A percentile compares a stretch with the other conserved stretches of the same genome.
Conservation (phyloP, 2,888 invertebrate species). For the Metallyticus violacea region DNA sequence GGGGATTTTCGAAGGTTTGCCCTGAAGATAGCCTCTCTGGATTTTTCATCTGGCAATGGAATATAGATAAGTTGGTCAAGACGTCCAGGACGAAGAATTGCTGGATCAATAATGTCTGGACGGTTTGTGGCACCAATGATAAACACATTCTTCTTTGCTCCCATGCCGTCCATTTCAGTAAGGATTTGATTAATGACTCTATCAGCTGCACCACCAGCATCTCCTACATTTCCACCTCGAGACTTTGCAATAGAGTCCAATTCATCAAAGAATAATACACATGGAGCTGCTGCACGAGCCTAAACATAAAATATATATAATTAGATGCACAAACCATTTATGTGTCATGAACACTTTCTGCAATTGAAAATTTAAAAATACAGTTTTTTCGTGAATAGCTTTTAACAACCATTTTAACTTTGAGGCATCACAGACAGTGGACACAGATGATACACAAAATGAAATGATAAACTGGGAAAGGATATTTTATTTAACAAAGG, state of each 20-base stretch:
- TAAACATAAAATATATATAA: slow-evolving; percentile 42
- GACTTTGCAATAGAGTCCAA: slow-evolving; percentile 99
- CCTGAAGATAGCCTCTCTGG: slow-evolving; percentile 92
- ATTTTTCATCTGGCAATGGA: slow-evolving; percentile 98
- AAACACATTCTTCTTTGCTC: slow-evolving; percentile 99
- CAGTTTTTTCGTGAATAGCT: too few species aligned
- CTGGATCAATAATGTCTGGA: slow-evolving; percentile 97
- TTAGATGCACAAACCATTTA: neutral
- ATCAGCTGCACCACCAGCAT: slow-evolving; percentile 98
- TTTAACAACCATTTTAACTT: too few species aligned
- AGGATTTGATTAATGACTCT: slow-evolving; percentile 99
- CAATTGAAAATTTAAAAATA: too few species aligned
- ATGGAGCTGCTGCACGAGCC: slow-evolving; percentile 98
- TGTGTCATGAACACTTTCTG: too few species aligned
- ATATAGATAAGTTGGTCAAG: slow-evolving; percentile 99
- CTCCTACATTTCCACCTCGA: slow-evolving; percentile 94
- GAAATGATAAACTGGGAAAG: too few species aligned
- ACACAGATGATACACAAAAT: too few species aligned
- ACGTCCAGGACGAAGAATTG: slow-evolving; percentile 96
- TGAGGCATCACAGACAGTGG: too few species aligned
- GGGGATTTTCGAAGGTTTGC: slow-evolving; percentile 96
- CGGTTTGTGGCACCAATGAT: slow-evolving; percentile 96
- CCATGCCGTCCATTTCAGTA: slow-evolving; percentile 99
- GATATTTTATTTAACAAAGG: too few species aligned
- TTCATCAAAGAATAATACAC: slow-evolving; percentile 99